phyloP scores from a whole-genome alignment of 2,888 invertebrate species.

The Diaprepes abbreviatus region DNA sequence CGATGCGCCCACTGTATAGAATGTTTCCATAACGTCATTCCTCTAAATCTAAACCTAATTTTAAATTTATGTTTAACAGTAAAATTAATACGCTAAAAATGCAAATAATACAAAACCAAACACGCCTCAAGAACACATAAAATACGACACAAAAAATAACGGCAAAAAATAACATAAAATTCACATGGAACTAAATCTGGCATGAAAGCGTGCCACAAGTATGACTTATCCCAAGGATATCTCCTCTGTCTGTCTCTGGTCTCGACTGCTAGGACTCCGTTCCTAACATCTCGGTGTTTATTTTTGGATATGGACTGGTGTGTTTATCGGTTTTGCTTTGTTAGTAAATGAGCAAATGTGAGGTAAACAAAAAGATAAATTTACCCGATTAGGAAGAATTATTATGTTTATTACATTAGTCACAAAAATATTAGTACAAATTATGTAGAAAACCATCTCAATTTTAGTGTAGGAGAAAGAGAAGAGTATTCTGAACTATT shows the following conservation, averaged over 20 bases:
- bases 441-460: too few species aligned
- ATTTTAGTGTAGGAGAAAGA: too few species aligned
- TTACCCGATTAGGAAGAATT: too few species aligned
- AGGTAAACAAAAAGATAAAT: background rate
- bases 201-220: conserved; percentile 42
- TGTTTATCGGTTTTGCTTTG: conserved; percentile 9
- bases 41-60: too few species aligned
- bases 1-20: too few species aligned
- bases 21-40: too few species aligned
- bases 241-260: conserved; percentile 43
- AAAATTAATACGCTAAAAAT: background rate
- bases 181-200: conserved; percentile 44
- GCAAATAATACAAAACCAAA: background rate
- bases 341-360: conserved; percentile 28
- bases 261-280: conserved; percentile 33
- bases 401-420: too few species aligned
- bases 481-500: too few species aligned
- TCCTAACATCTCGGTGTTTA: conserved; percentile 26
- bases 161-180: conserved; percentile 30
- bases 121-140: conserved; percentile 18
- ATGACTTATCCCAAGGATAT: conserved; percentile 42
- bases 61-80: too few species aligned
- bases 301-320: conserved; percentile 25
- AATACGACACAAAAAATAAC: background rate
- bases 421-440: too few species aligned